A percentile compares a stretch with the other conserved stretches of the same genome.
Conservation (phyloP, 2,113 vertebrate species). For the Chascanopsetta lugubris region DNA sequence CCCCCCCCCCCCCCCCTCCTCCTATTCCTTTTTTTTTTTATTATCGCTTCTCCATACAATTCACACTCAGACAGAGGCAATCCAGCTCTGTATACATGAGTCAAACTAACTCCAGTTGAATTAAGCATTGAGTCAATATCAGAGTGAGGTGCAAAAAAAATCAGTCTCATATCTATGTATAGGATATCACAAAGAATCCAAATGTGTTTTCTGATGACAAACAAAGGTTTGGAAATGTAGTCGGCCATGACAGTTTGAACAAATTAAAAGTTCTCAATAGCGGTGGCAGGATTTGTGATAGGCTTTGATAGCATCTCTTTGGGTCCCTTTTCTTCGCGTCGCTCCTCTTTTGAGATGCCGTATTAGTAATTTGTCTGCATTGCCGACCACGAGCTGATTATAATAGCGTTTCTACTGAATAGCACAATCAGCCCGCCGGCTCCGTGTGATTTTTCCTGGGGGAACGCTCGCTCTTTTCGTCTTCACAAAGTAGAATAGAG, state of each 20-base stretch:
- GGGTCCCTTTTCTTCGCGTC: constrained; percentile 50
- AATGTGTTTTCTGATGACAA: constrained; percentile 62
- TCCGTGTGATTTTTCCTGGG: constrained; percentile 57
- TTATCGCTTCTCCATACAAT: constrained; percentile 31
- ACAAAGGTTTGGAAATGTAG: constrained; percentile 60
- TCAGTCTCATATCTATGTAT: constrained; percentile 36
- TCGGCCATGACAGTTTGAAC: constrained; percentile 59
- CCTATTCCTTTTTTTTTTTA: no score
- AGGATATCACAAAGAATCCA: constrained; percentile 46
- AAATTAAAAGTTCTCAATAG: constrained; percentile 76
- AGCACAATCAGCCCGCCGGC: constrained; percentile 67
- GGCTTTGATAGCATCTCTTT: constrained; percentile 60
- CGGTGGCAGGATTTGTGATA: constrained; percentile 34
- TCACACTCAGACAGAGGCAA: constrained; percentile 30
- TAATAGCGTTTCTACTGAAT: constrained; percentile 71
- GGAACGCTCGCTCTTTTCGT: constrained; percentile 45
- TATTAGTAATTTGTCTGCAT: constrained; percentile 72
- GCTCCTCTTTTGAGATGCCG: constrained; percentile 46
- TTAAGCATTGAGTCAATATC: constrained; percentile 53
- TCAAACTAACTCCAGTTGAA: constrained; percentile 50
- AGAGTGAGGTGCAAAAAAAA: constrained; percentile 13
- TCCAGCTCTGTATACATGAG: constrained; percentile 50
- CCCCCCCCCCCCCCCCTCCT: constrained; percentile 37
- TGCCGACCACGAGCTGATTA: constrained; percentile 66
- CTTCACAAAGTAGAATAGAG: constrained; percentile 46